Base-by-base conservation (phyloP, 2,113 vertebrate species). In the Phyllopteryx taeniolatus region DNA sequence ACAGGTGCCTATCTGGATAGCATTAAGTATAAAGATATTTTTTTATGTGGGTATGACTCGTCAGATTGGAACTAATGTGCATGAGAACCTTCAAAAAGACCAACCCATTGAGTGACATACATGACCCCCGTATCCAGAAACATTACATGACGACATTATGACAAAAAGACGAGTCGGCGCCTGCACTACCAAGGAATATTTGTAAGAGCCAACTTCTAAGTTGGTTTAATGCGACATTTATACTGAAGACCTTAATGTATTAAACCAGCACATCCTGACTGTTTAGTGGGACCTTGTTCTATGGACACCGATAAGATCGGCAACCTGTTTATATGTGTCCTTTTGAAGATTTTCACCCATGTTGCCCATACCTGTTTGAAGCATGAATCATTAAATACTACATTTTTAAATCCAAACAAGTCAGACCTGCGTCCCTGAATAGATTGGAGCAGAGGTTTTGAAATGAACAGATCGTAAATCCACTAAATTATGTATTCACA, bases 1-100 rank as follows among this genome's bases (percentile, higher is more conserved):
- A 75, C 87, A 90, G 82, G 82, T 88, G 83, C 76, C 72, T 79
- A 12, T 78, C 73, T 83, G 67, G 59, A 79, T 44, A 59, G 56
- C 69, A 60, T 61, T 73, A 59, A 68, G 61, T 68, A 4, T 62
- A 64, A 62, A 13, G 54, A 67, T 67, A 63, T 67, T 76, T 39
- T 63, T 67, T 57, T 39, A 54, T 68, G 62, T 62, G 66, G 64
- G n/a, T 76, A 42, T 70, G 60, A 73, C 72, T 65, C 8, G 59
- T 46, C 27, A 7, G 13, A 43, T 12, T 67, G 33, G 47, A 67
- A 39, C 12, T 70, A 35, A 54, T 35, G 33, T 49, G 57, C 56
- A 39, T 74, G 69, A 67, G 73, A 59, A 62, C 20, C 10, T 56
- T 60, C 42, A 51, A 54, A 71, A 75, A 72, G 54, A 74, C 72